A percentile compares a stretch with the other conserved stretches of the same genome.
These are phyloP conservation scores for Tragelaphus buxtoni DNA, from an alignment of 2,113 vertebrate species.

Conservation along the genomic window DNA sequence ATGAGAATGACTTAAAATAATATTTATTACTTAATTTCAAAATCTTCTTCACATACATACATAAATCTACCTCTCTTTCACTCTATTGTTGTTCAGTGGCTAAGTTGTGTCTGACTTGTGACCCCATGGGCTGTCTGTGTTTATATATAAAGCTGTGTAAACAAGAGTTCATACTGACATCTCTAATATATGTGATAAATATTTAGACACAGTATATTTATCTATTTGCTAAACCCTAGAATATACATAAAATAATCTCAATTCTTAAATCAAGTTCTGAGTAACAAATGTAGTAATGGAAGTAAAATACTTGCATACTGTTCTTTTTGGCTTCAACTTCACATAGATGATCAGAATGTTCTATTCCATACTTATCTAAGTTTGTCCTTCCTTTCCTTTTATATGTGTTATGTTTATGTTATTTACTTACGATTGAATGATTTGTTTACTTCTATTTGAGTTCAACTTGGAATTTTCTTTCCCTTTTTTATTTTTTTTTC, in stretches of 20 bases:
- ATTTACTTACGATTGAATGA: not conserved
- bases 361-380: not conserved
- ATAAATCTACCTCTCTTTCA: not conserved
- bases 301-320: not conserved
- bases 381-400: not conserved
- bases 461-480: not conserved
- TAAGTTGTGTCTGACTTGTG: not conserved
- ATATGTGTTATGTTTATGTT: not conserved
- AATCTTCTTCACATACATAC: not conserved
- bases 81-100: not conserved
- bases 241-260: not conserved
- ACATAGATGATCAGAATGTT: not conserved
- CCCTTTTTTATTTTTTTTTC: not conserved
- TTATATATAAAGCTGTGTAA: not conserved
- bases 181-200: not conserved
- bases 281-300: not conserved
- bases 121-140: not conserved
- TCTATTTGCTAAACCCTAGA: not conserved
- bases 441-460: not conserved
- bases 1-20: not conserved
- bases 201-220: not conserved
- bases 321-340: not conserved
- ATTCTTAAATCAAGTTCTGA: not conserved
- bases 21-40: not conserved
- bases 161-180: not conserved